These are phyloP conservation scores for Vidua chalybeata DNA, from an alignment of 2,113 vertebrate genomes.

Conservation along the genomic window DNA sequence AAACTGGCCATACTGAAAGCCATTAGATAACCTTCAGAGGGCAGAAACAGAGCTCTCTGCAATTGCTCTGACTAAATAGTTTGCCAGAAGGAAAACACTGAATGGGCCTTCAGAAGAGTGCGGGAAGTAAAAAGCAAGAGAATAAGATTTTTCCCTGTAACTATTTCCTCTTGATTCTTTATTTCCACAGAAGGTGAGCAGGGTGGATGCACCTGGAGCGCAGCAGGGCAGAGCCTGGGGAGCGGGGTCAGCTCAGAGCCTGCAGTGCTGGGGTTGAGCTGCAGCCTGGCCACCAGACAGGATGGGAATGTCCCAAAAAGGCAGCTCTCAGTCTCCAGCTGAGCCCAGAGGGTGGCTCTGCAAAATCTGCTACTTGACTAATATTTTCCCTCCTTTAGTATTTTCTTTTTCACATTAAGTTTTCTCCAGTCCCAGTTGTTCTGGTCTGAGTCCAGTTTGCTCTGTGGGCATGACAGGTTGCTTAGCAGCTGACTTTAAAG, in stretches of 20 bases:
- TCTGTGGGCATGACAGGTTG: neutral
- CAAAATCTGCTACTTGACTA: neutral
- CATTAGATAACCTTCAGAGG: neutral
- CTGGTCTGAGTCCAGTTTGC: neutral
- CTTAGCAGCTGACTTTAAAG: conserved; percentile 30
- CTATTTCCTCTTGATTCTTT: neutral
- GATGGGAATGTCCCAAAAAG: neutral
- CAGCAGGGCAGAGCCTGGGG: neutral
- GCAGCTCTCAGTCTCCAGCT: neutral
- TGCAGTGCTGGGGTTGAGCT: fast-evolving
- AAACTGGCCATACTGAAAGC: neutral
- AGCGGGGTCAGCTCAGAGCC: neutral
- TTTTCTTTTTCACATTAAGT: neutral
- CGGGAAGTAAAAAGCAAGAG: neutral
- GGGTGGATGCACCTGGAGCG: fast-evolving
- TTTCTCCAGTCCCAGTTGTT: neutral
- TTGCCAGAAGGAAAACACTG: neutral
- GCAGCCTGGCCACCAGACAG: neutral
- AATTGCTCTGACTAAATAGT: neutral
- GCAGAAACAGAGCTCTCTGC: neutral
- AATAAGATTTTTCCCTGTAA: neutral
- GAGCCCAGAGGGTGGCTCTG: neutral
- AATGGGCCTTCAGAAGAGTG: neutral
- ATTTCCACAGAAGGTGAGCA: neutral
- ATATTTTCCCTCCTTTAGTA: fast-evolving